Evolutionary conservation across 2,888 invertebrate species (phyloP), one percentile per base, ranked within the genome.

Genomic region (Lasioglossum morio): DNA sequence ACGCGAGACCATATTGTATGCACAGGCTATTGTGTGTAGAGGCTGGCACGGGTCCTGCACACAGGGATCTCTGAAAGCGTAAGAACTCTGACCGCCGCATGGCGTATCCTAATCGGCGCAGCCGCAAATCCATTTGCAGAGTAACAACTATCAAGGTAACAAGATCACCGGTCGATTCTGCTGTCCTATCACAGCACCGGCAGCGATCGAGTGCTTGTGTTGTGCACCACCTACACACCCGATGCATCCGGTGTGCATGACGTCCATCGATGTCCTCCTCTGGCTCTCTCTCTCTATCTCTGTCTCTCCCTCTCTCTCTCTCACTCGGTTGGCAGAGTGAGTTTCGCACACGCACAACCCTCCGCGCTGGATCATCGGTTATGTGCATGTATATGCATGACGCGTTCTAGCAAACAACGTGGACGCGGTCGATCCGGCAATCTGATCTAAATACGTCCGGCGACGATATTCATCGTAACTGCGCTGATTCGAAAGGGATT

Each of bases 121-220:
- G 90, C 93, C 93, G 93, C 93, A 92, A 93, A 92, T 92, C 89
- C 91, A 92, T 93, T 93, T 91, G 89, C 89, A 83, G 90, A 87
- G 88, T 90, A 92, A 93, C 93, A 92, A 92, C 89, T 90, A 91
- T 88, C 89, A 81, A 86, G 88, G 86, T 93, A 93, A 93, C 92
- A 85, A 93, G 92, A 93, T 93, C 92, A 93, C 89, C 88, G 85
- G 82, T 90, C 90, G 90, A 92, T 92, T 89, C 92, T 82, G 70
- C 78, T 79, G 74, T 70, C 79, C 86, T 77, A 63, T 79, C 76
- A 57, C 60, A 60, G 30, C 43, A 72, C 48, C 77, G 57, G 72
- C 77, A 86, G 77, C 79, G 78, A 87, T 75, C 72, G 75, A 76
- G 69, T 76, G 60, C 57, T 57, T 74, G 66, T 69, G 78, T 57